phyloP scores from a whole-genome alignment of 1,140 invertebrate genomes.

The Diabrotica undecimpunctata region DNA sequence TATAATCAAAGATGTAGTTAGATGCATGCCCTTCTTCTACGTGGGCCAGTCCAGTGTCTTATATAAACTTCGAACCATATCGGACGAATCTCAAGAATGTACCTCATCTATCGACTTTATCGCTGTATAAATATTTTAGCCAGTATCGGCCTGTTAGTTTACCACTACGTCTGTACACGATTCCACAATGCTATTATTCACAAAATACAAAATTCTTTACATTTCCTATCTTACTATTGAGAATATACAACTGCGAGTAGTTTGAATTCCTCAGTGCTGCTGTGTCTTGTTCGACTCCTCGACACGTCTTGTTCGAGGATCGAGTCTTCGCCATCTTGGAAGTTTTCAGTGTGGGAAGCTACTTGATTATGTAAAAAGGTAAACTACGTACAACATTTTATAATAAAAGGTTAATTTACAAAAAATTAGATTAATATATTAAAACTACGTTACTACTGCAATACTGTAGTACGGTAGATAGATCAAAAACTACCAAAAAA shows the following conservation, averaged over 20 bases:
- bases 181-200: slow-evolving; percentile 33
- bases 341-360: neutral
- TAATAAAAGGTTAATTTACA: too few relatives aligned
- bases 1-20: too few relatives aligned
- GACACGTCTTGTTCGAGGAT: slow-evolving; percentile 10
- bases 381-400: too few relatives aligned
- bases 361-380: neutral
- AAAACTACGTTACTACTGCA: too few relatives aligned
- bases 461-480: too few relatives aligned
- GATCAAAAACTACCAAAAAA: too few relatives aligned
- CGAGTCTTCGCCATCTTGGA: slow-evolving; percentile 5
- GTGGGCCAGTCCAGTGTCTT: slow-evolving; percentile 6
- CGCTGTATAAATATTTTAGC: slow-evolving; percentile 24
- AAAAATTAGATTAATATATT: too few relatives aligned
- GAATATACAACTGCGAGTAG: slow-evolving; percentile 23
- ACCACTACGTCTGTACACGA: slow-evolving; percentile 27
- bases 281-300: slow-evolving; percentile 21
- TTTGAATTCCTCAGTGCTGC: slow-evolving; percentile 25
- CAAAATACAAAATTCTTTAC: slow-evolving; percentile 32
- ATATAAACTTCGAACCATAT: slow-evolving; percentile 9
- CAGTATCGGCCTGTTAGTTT: slow-evolving; percentile 8
- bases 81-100: slow-evolving; percentile 24
- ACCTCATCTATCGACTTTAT: slow-evolving; percentile 27
- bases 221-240: slow-evolving; percentile 27
- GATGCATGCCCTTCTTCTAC: neutral